Base-by-base conservation (phyloP, 2,888 invertebrate species). In the Schrankia costaestrigalis region DNA sequence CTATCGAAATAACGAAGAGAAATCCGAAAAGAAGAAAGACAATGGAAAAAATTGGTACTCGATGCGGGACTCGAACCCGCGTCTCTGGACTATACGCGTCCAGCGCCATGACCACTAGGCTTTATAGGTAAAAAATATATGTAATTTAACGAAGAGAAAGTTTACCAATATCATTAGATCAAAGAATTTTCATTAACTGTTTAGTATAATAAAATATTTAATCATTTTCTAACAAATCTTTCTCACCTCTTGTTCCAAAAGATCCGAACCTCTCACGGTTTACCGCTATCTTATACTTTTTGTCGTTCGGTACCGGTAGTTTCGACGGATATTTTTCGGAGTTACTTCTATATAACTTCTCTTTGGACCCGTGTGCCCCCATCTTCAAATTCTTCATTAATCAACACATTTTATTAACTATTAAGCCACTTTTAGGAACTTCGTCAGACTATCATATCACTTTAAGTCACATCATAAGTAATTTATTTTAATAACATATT, bases 331-430 rank as follows among this genome's bases (percentile, higher is more conserved):
- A 85, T 50, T 87, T 88, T 74, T 91, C 92, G 23, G 93, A 92
- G 60, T 89, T 89, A 52, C 91, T 90, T 65, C 92, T 89, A 63
- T 90, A 89, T 48, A 93, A 86, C 80, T 93, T 93, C 79, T 93
- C 93, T 87, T 93, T 93, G 41, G 93, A 93, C 65, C 93, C 92
- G 83, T 93, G 92, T 53, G 93, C 93, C 61, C 93, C 93, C 93
- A 93, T 93, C 73, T 83, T 90, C 67, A 67, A 57, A 54, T 69
- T 66, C 71, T 71, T 80, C 79, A 78, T 78, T 44, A 72, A 78
- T 59, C 63, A 56, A 73, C 56, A 71, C 81, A 79, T 78, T 57
- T 43, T 70, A 59, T 35, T 34, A 39, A 32, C 31, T 41, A 35
- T 43, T 58, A 55, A 46, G 50, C 56, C 57, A 65, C 64, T 55